Base-by-base conservation (phyloP, 2,113 vertebrate genomes). In the Crotalus helleri region DNA sequence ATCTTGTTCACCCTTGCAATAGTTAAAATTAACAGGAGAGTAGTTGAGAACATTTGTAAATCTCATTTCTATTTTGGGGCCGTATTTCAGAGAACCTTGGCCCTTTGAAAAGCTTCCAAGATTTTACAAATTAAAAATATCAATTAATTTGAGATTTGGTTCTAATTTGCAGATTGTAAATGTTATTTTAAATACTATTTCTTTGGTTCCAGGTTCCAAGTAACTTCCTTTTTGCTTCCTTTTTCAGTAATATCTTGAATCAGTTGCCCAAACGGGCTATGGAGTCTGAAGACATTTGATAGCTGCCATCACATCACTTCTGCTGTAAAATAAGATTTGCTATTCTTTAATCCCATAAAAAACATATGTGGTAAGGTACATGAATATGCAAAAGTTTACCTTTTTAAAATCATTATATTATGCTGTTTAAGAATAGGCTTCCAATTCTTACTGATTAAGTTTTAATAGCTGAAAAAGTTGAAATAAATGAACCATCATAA, bases 321-420 rank as follows among this genome's bases (percentile, higher is more conserved):
- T 0, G 39, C 87, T 90, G 90, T 92, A 21, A 93, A 87, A 94
- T 90, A 92, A 85, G 23, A 55, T 12, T 29, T 64, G 90, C 85
- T 90, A 94, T 33, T 33, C 85, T 46, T 88, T 85, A 57, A 93
- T 92, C 81, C 94, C 86, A 92, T 89, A 61, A 29, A 61, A 92
- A 94, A 59, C 2, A 33, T 92, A 81, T 93, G 89, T 58, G 89
- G 55, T 85, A 94, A 93, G 46, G 91, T 92, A 88, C 2, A 93
- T 89, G 26, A 89, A 89, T 21, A 74, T 69, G 81, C 49, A 87
- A 87, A 93, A 26, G 85, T 54, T 93, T 90, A 53, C 91, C 19
- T 39, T 46, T 33, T 74, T 23, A 26, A 58, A 54, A 4, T 55
- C n/a, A 3, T 44, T 93, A 87, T 23, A 89, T 92, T 89, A 87